Percentiles rank a stretch among this genome's conserved stretches.
Evolutionary conservation across 2,888 invertebrate species (phyloP).

Genomic region (Epirrita christyi): DNA sequence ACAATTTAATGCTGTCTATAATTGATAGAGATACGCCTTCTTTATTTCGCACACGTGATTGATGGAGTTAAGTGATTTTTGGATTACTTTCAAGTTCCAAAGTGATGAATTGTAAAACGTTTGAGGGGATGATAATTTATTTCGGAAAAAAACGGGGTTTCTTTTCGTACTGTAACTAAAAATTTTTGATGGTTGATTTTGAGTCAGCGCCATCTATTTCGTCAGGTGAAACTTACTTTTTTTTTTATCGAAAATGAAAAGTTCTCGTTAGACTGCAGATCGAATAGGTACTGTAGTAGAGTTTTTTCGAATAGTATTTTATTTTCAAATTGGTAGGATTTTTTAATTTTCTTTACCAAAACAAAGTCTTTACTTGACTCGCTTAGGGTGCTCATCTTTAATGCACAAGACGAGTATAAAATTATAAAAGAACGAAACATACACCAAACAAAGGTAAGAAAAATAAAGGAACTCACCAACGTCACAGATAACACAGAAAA

Average conservation of each 20-base stretch:
- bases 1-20: conserved; percentile 45
- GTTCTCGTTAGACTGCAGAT: no score
- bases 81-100: conserved; percentile 29
- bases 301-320: no score
- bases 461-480: conserved; percentile 2
- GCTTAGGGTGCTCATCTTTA: no score
- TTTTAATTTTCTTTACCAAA: no score
- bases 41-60: conserved; percentile 37
- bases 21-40: conserved; percentile 45
- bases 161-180: neutral
- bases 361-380: no score
- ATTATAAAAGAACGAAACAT: neutral
- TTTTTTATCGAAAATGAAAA: no score
- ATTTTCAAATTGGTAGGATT: no score
- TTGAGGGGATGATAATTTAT: conserved; percentile 6
- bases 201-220: no score
- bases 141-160: neutral
- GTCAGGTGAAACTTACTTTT: no score
- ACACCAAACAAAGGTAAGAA: conserved; percentile 2
- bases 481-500: conserved; percentile 20
- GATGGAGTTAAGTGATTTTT: conserved; percentile 36
- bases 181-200: no score
- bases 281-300: no score
- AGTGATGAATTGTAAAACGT: conserved; percentile 22
- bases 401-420: neutral